Base-by-base conservation (phyloP, 2,113 vertebrate genomes). In the Pangasianodon gigas region DNA sequence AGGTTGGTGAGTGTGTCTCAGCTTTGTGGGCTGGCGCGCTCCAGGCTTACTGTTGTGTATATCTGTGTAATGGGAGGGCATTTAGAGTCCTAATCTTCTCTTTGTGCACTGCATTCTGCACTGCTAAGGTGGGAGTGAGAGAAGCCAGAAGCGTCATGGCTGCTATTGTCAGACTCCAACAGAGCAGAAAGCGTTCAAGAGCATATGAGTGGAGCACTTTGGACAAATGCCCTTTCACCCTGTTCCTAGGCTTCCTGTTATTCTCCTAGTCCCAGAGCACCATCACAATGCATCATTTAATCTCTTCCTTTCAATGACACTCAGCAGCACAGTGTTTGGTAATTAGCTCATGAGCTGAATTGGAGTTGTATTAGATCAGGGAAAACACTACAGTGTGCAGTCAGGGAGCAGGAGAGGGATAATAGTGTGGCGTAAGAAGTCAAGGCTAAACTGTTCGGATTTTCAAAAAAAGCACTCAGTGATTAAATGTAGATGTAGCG, bases 61-160 rank as follows among this genome's bases (percentile, higher is more conserved):
- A 91, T 95, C 94, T 79, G 48, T 90, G 93, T 94, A 95, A 95
- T 95, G 91, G 95, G 86, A 80, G 89, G 90, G 91, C 92, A 95
- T 96, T 96, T 93, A 93, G 88, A 44, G 26, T 77, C 83, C 92
- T 94, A 95, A 95, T 95, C 92, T 88, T 92, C 75, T 92, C 92
- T 93, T 96, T 95, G 95, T 96, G 91, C 92, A 89, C 54, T 89
- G 86, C 14, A 8, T 87, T 93, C 92, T 92, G 89, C 85, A 87
- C 87, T 18, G 69, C 88, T 44, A 90, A 52, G 93, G 95, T 94
- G 93, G 94, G 92, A 94, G 93, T 92, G 91, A 90, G 91, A 94
- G 93, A 91, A 95, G 93, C 94, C 94, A 93, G 89, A 62, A 91
- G 94, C 91, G 54, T 93, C 92, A 90, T 90, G 52, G 80, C 91